phyloP scores from a whole-genome alignment of 2,113 vertebrate species.

The Zosterops lateralis region DNA sequence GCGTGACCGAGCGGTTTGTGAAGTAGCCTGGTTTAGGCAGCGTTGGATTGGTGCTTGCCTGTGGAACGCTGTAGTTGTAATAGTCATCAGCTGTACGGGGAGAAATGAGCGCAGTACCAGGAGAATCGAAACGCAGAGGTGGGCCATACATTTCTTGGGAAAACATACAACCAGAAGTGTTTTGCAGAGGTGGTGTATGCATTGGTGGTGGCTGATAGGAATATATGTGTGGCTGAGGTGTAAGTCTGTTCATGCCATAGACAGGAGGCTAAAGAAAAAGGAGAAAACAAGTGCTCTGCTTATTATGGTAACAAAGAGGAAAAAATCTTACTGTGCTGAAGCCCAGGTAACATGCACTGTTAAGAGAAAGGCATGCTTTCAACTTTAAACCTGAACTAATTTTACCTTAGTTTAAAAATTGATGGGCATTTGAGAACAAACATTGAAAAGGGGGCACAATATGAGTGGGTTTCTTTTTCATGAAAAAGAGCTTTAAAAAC shows the following conservation, averaged over 20 bases:
- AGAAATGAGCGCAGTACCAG: constrained; percentile 85
- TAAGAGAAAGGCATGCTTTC: not conserved
- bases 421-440: not conserved
- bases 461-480: not conserved
- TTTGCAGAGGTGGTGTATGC: constrained; percentile 90
- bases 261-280: constrained; percentile 76
- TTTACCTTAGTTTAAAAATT: not conserved
- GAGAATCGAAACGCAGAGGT: constrained; percentile 88
- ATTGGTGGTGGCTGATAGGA: constrained; percentile 86
- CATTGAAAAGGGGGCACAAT: not conserved
- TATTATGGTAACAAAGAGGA: not conserved
- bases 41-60: constrained; percentile 84
- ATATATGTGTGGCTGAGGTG: constrained; percentile 91
- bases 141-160: constrained; percentile 88
- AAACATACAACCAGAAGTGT: constrained; percentile 85
- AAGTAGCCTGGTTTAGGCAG: constrained; percentile 96
- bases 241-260: constrained; percentile 89
- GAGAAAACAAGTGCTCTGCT: not conserved
- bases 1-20: constrained; percentile 82
- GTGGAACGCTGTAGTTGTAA: constrained; percentile 84
- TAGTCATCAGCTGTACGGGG: constrained; percentile 90
- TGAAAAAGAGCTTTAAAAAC: not conserved
- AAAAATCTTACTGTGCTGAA: not conserved
- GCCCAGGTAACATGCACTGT: accelerated
- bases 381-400: not conserved